Conservation (phyloP, 2,888 invertebrate genomes). For the Conistra vaccinii region DNA sequence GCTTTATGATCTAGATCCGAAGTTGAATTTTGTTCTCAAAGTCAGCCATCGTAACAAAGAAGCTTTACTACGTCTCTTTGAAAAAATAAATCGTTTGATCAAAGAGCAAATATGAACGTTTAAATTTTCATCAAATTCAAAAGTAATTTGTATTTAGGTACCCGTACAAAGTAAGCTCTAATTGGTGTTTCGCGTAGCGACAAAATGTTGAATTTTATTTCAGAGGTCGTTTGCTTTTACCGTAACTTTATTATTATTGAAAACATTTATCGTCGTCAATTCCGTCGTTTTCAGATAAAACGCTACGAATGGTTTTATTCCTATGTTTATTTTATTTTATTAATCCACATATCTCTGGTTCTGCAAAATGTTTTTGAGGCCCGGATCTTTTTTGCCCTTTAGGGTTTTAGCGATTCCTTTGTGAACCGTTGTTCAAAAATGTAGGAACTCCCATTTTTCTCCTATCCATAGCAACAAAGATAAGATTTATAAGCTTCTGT, state of each 20-base stretch:
- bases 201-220: slow-evolving; percentile 23
- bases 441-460: not conserved
- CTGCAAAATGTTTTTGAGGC: slow-evolving; percentile 7
- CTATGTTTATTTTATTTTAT: slow-evolving; percentile 21
- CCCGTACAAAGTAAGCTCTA: slow-evolving; percentile 19
- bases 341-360: not conserved
- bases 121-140: slow-evolving; percentile 31
- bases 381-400: slow-evolving; percentile 6
- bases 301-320: slow-evolving; percentile 2
- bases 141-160: slow-evolving; percentile 14
- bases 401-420: slow-evolving; percentile 32
- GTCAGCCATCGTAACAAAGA: not conserved
- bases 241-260: slow-evolving; percentile 21
- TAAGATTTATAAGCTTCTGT: slow-evolving; percentile 3
- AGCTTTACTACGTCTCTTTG: not conserved
- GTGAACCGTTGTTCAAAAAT: slow-evolving; percentile 15
- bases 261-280: slow-evolving; percentile 7
- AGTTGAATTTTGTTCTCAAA: not conserved
- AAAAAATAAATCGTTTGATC: not conserved
- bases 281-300: slow-evolving; percentile 15
- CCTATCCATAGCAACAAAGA: not conserved
- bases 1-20: not conserved
- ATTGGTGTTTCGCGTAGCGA: slow-evolving; percentile 38
- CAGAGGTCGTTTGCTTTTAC: slow-evolving; percentile 1
- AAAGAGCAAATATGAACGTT: not conserved